phyloP scores from a whole-genome alignment of 1,140 invertebrate species.

The Halotydeus destructor region DNA sequence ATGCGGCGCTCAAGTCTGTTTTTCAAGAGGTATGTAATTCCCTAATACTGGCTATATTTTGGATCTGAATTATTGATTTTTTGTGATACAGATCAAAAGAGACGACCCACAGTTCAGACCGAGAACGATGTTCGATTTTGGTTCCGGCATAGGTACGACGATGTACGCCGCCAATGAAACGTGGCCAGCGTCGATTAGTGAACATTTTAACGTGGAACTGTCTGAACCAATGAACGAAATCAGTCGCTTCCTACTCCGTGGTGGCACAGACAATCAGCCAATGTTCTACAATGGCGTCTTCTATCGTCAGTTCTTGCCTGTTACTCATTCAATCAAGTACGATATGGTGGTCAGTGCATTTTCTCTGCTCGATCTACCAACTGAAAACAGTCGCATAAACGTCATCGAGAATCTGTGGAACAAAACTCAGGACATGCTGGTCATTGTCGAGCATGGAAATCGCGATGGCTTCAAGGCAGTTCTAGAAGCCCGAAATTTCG shows the following conservation, averaged over 20 bases:
- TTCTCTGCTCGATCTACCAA: constrained; percentile 54
- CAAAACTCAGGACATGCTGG: constrained; percentile 55
- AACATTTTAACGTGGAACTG: constrained; percentile 59
- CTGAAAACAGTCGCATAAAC: constrained; percentile 38
- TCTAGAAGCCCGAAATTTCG: constrained; percentile 26
- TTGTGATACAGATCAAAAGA: constrained; percentile 11
- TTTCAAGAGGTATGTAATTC: constrained; percentile 43
- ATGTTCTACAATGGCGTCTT: constrained; percentile 34
- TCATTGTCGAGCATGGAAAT: constrained; percentile 63
- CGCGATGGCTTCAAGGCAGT: constrained; percentile 43
- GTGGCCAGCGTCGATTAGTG: constrained; percentile 46
- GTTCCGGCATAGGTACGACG: constrained; percentile 61
- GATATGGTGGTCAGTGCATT: constrained; percentile 59
- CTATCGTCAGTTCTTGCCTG: constrained; percentile 57
- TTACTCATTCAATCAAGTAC: constrained; percentile 40
- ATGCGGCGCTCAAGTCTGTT: constrained; percentile 42
- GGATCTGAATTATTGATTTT: background rate
- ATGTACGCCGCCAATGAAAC: constrained; percentile 49
- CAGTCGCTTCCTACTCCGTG: constrained; percentile 41
- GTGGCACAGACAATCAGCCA: constrained; percentile 29
- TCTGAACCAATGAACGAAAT: constrained; percentile 57
- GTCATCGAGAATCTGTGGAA: constrained; percentile 56
- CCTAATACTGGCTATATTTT: constrained; percentile 1
- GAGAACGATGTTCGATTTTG: constrained; percentile 60
- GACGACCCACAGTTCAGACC: constrained; percentile 45